Base-by-base conservation (phyloP, 37 sponge, comb jelly and placozoan species). In the Diacarnus erythraeanus region DNA sequence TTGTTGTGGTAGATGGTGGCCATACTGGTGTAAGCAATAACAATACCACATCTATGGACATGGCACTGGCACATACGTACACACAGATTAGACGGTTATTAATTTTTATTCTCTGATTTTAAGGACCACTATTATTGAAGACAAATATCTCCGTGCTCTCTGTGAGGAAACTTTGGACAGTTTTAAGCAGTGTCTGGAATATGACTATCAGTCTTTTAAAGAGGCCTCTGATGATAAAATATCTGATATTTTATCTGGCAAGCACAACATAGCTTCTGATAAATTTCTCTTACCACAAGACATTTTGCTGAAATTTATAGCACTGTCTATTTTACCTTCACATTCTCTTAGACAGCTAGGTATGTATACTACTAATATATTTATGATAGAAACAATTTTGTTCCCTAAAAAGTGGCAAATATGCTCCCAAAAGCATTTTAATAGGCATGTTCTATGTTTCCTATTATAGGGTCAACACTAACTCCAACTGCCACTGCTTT, bases 251-350 rank as follows among this genome's bases (percentile, higher is more conserved):
- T 18, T 76, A 3, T 34, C 41, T 3, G 77, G 18, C 21, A 68
- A 29, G 3, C 57, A 30, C 34, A 29, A 56, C 1, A 34, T 26
- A 18, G 22, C 42, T 22, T 2, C 43, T 60, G 68, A 65, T 34
- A 27, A 58, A 22, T 56, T 80, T 10, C 26, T 69, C 41, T 73
- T 94, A 27, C 85, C 92, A 2, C 42, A 80, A 37, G 88, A 87
- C 10, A 35, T 87, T 21, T 34, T 91, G 20, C 82, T 95, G 21
- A 92, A 92, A 66, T 1, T 95, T 23, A 41, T 34, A 0, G 69
- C 82, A 22, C 76, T 89, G 23, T 74, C 90, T 40, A 84, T 95
- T n/a, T 90, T 95, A 29, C 69, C 93, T 5, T 85, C 96, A 56
- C 74, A 92, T 80, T 78, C 77, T 37, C 82, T 95, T 18, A 74